Evolutionary conservation across 1,140 invertebrate genomes (phyloP), one percentile per base, ranked within the genome.

Genomic region (Elymnias hypermnestra): DNA sequence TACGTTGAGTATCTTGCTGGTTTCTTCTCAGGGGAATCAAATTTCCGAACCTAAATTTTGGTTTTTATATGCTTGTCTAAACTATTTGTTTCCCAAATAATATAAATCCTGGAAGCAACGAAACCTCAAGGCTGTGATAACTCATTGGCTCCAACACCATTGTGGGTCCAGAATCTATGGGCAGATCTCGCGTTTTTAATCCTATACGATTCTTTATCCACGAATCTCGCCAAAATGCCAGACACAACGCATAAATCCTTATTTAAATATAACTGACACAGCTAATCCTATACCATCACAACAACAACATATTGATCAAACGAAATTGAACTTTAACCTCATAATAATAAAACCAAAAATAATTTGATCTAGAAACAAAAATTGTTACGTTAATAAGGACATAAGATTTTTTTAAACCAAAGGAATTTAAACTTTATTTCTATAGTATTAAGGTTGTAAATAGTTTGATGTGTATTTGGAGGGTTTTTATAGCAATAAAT

Each of bases 401-500:
- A 2, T 60, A 70, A 70, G 54, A 53, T 31, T 57, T 29, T 23
- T 33, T 2, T 17, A 12, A 0, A 7, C 5, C 9, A 36, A 44
- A 17, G 0, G 2, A 56, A 53, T 45, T 45, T 53, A 7, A 22
- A 37, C 47, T 49, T 36, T 57, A 37, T n/a, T 0, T 0, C 0
- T 4, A 3, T 10, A n/a, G 0, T 0, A 0, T 18, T 66, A 71
- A 43, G 36, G 64, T 68, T 38, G 21, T 44, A 26, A 53, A 41
- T 71, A 33, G 38, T 3, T 10, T 18, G 19, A 1, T 2, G 9
- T 5, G 25, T n/a, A 43, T 25, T 53, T 41, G 68, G 76, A 69
- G 64, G 72, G 73, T 76, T 81, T 83, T 82, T 79, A 78, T 82
- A 81, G 81, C 67, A 75, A 84, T 84, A 84, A 84, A 84, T 84